A percentile compares a stretch with the other conserved stretches of the same genome.
Evolutionary conservation across 2,797 vertebrate genomes (phyloP).

Genomic region (Myioborus melanocephalus): DNA sequence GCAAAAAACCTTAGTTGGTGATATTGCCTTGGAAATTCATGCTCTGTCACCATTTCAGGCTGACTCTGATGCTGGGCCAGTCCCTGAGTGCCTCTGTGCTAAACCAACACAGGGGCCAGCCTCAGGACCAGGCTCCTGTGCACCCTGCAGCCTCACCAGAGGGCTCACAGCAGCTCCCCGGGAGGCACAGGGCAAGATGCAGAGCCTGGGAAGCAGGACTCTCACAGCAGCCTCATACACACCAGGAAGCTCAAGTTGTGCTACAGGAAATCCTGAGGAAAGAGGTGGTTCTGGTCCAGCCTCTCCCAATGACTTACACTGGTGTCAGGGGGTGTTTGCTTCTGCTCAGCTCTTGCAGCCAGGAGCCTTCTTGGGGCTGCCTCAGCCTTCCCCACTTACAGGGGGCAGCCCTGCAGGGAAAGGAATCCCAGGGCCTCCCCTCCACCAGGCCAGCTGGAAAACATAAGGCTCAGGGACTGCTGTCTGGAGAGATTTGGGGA

Average conservation of each 20-base stretch:
- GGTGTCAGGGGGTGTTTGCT: neutral
- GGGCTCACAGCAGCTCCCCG: neutral
- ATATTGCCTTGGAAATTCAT: neutral
- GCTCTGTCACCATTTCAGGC: neutral
- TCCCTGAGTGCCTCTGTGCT: neutral
- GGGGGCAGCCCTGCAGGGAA: neutral
- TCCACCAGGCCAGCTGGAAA: neutral
- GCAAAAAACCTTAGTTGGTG: neutral
- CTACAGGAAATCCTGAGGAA: conserved; percentile 22
- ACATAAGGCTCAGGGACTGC: neutral
- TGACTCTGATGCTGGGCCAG: neutral
- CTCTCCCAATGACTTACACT: neutral
- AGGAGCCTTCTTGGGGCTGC: neutral
- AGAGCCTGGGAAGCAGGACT: neutral
- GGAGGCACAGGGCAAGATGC: neutral
- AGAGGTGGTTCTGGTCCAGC: neutral
- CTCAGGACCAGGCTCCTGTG: neutral
- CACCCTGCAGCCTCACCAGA: neutral
- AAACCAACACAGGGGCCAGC: neutral
- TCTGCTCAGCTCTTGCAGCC: neutral
- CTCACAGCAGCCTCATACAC: neutral
- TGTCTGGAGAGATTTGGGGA: neutral
- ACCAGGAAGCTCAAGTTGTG: neutral
- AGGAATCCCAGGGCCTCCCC: neutral
- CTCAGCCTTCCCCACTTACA: neutral